These are phyloP conservation scores for Phenganax stokvisi DNA, from an alignment of 92 coral and sea anemone genomes.

Conservation along the genomic window DNA sequence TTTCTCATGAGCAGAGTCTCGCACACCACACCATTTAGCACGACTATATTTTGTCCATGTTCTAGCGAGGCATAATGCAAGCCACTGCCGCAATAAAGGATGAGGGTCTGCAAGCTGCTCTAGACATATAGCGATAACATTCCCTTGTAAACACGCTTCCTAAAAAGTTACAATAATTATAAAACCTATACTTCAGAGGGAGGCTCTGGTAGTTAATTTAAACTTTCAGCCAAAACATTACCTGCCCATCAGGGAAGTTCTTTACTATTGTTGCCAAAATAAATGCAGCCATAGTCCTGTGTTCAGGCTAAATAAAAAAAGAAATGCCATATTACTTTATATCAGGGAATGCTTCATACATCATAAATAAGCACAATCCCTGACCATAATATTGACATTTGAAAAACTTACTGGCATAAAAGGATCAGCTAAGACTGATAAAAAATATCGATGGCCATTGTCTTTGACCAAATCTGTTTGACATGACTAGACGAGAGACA, in stretches of 20 bases:
- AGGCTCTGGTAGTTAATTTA: too few relatives aligned
- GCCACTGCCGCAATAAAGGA: constrained; percentile 87
- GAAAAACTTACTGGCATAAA: constrained; percentile 79
- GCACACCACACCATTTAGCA: constrained; percentile 95
- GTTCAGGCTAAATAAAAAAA: constrained; percentile 64
- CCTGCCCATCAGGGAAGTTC: constrained; percentile 81
- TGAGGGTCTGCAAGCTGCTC: constrained; percentile 93
- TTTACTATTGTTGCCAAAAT: constrained; percentile 81
- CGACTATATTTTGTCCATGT: constrained; percentile 84
- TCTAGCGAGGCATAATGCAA: constrained; percentile 84
- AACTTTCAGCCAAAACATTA: background rate
- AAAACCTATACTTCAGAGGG: too few relatives aligned
- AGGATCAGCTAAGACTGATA: constrained; percentile 88
- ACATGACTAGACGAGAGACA: constrained; percentile 63
- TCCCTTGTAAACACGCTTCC: constrained; percentile 95
- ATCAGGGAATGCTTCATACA: too few relatives aligned
- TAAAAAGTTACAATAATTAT: background rate
- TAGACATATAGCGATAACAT: constrained; percentile 87
- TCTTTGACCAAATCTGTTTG: constrained; percentile 96
- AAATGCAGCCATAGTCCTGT: constrained; percentile 98
- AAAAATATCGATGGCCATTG: constrained; percentile 90
- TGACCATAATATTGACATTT: background rate
- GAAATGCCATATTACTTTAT: background rate
- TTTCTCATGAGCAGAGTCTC: constrained; percentile 94
- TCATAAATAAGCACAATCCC: background rate